phyloP scores from a whole-genome alignment of 2,888 invertebrate genomes.

The Agonopterix alstromeriana region DNA sequence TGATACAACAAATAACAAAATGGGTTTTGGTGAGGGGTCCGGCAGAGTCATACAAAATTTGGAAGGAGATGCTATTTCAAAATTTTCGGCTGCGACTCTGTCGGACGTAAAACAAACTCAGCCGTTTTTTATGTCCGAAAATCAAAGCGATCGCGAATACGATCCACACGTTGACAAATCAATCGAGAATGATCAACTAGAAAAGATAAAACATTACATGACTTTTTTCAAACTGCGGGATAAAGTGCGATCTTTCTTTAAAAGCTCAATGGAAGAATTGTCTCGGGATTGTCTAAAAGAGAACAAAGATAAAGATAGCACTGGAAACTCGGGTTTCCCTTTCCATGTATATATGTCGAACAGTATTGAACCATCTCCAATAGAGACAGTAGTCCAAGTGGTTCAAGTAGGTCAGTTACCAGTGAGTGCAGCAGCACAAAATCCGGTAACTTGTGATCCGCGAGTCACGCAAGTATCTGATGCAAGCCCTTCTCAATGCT shows the following conservation, averaged over 20 bases:
- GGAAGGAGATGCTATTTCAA: slow-evolving; percentile 47
- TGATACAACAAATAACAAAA: slow-evolving; percentile 60
- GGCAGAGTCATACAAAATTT: slow-evolving; percentile 74
- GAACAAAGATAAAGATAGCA: slow-evolving; percentile 13
- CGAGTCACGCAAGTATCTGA: slow-evolving; percentile 65
- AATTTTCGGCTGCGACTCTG: slow-evolving; percentile 76
- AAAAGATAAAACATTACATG: slow-evolving; percentile 31
- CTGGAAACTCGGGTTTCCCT: slow-evolving; percentile 15
- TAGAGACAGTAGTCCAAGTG: slow-evolving; percentile 68
- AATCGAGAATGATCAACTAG: slow-evolving; percentile 24
- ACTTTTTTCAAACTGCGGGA: slow-evolving; percentile 43
- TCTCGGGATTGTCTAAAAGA: slow-evolving; percentile 26
- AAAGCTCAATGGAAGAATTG: slow-evolving; percentile 42
- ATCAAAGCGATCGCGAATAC: slow-evolving; percentile 18
- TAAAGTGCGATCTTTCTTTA: slow-evolving; percentile 53
- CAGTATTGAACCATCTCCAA: slow-evolving; percentile 73
- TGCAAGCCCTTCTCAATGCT: slow-evolving; percentile 63
- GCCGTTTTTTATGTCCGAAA: slow-evolving; percentile 62
- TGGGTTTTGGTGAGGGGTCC: slow-evolving; percentile 78
- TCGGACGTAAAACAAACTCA: slow-evolving; percentile 76
- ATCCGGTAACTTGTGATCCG: slow-evolving; percentile 64
- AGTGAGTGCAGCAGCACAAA: slow-evolving; percentile 64
- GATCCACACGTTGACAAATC: slow-evolving; percentile 13
- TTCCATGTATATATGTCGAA: slow-evolving; percentile 77
- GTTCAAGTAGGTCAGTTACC: slow-evolving; percentile 76